A percentile compares a stretch with the other conserved stretches of the same genome.
Conservation (phyloP, 2,113 vertebrate species). For the Triplophysa dalaica region DNA sequence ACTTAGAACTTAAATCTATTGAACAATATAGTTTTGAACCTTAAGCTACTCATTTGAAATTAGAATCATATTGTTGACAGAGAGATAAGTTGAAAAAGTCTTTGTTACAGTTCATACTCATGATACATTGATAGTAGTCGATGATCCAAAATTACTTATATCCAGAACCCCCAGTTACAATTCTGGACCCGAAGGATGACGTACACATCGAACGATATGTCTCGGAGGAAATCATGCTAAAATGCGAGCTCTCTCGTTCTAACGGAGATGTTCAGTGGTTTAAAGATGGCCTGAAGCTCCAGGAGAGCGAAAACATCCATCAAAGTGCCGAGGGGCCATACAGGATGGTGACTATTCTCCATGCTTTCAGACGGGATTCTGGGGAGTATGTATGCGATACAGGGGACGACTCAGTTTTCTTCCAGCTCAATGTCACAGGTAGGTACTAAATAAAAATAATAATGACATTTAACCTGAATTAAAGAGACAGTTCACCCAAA, state of each 20-base stretch:
- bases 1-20: background rate
- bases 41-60: too few species aligned
- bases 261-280: constrained; percentile 76
- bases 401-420: constrained; percentile 83
- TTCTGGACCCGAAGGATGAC: constrained; percentile 78
- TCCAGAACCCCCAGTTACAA: constrained; percentile 82
- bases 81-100: too few species aligned
- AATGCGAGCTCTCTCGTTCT: constrained; percentile 81
- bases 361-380: constrained; percentile 62
- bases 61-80: too few species aligned
- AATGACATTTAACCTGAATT: background rate
- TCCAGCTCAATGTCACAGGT: constrained; percentile 83
- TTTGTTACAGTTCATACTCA: too few species aligned
- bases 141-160: background rate
- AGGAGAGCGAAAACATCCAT: constrained; percentile 61
- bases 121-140: background rate
- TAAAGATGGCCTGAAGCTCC: constrained; percentile 80
- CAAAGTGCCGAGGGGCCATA: constrained; percentile 76
- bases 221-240: constrained; percentile 77
- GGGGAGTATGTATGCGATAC: constrained; percentile 88
- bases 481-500: too few species aligned
- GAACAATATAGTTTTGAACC: too few species aligned
- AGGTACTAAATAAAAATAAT: background rate
- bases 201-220: constrained; percentile 68
- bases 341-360: constrained; percentile 73